A percentile compares a stretch with the other conserved stretches of the same genome.
These are phyloP conservation scores for Cordylochernes scorpioides DNA, from an alignment of 2,888 invertebrate genomes.

Conservation along the genomic window DNA sequence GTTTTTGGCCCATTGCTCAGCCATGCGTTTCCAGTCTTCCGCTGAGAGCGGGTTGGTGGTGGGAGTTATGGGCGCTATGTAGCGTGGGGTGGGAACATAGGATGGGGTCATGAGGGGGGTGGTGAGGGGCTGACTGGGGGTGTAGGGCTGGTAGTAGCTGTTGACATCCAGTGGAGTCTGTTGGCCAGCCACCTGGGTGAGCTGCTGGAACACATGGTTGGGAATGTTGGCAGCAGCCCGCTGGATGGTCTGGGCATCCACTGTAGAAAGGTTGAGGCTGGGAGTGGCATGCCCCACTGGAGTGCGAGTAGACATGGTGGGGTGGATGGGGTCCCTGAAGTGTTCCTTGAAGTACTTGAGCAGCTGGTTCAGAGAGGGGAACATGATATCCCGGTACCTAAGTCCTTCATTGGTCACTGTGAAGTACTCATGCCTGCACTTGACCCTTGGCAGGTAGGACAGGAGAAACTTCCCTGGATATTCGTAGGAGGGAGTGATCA, in stretches of 20 bases:
- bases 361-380: slow-evolving; percentile 47
- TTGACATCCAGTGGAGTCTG: slow-evolving; percentile 26
- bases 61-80: too few relatives aligned
- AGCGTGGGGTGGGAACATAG: slow-evolving; percentile 23
- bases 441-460: slow-evolving; percentile 63
- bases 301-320: slow-evolving; percentile 11
- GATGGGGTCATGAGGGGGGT: slow-evolving; percentile 84
- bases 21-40: slow-evolving; percentile 61
- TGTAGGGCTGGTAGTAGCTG: slow-evolving; percentile 37
- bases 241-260: slow-evolving; percentile 39
- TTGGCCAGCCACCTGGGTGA: slow-evolving; percentile 41
- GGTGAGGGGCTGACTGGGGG: slow-evolving; percentile 34
- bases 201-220: slow-evolving; percentile 38
- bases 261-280: slow-evolving; percentile 22
- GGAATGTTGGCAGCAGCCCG: slow-evolving; percentile 41
- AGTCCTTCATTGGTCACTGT: slow-evolving; percentile 77
- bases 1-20: slow-evolving; percentile 47
- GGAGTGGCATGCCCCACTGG: slow-evolving; percentile 18
- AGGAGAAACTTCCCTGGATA: slow-evolving; percentile 77
- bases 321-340: slow-evolving; percentile 52
- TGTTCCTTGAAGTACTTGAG: slow-evolving; percentile 96
- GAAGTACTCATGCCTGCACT: slow-evolving; percentile 68
- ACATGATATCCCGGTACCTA: slow-evolving; percentile 60
- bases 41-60: too few relatives aligned
- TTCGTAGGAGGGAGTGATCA: slow-evolving; percentile 48